A percentile compares a stretch with the other conserved stretches of the same genome.
These are phyloP conservation scores for Xiphias gladius DNA, from an alignment of 2,113 vertebrate species.

Conservation along the genomic window DNA sequence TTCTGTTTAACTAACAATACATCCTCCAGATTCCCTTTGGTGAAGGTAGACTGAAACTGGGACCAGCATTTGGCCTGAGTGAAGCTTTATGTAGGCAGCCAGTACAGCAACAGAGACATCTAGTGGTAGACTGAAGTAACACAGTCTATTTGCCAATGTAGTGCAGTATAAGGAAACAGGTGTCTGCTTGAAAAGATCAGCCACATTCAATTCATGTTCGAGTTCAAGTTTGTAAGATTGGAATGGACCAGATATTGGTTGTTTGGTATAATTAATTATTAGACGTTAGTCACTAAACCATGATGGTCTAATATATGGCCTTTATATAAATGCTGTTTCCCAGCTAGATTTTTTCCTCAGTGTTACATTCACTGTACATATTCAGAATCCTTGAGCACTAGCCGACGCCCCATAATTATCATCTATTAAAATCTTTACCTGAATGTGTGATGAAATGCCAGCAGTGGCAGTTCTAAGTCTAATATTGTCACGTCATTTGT, in stretches of 20 bases:
- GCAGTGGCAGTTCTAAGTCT: neutral
- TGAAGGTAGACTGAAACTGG: neutral
- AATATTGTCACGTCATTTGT: neutral
- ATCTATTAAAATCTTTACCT: neutral
- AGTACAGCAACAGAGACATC: conserved; percentile 61
- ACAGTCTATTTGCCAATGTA: neutral
- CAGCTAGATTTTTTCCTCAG: too few species aligned
- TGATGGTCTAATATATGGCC: too few species aligned
- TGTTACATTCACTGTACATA: too few species aligned
- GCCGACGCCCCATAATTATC: neutral
- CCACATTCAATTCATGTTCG: too few species aligned
- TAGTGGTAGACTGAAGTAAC: conserved; percentile 52
- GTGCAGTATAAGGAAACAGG: neutral
- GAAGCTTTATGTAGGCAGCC: neutral
- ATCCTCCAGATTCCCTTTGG: neutral
- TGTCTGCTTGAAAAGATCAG: too few species aligned
- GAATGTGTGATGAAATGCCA: neutral
- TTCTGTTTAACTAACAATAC: neutral
- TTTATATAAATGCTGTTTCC: too few species aligned
- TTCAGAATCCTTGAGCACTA: too few species aligned
- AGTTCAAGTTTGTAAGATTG: too few species aligned
- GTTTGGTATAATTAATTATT: too few species aligned
- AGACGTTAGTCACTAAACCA: too few species aligned
- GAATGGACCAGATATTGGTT: too few species aligned
- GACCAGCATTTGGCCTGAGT: neutral